phyloP scores from a whole-genome alignment of 2,888 invertebrate genomes.

The Tetragonula carbonaria region DNA sequence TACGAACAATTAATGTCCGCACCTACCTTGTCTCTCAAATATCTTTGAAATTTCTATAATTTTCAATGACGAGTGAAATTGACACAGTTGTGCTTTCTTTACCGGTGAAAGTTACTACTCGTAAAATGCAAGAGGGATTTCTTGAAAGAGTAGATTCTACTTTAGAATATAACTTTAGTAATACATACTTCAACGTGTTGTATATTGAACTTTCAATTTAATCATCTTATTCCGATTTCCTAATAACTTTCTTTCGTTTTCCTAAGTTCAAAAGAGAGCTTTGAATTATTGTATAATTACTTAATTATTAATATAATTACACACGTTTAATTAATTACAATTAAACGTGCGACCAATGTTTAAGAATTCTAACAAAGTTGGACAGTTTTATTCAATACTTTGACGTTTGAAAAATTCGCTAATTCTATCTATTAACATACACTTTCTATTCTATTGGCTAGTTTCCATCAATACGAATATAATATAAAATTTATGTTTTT shows the following conservation, averaged over 20 bases:
- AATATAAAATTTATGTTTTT: background rate
- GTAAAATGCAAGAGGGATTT: background rate
- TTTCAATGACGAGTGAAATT: no score
- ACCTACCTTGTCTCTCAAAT: background rate
- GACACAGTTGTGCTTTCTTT: no score
- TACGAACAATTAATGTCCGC: background rate
- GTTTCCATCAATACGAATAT: no score
- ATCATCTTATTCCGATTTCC: fast-evolving
- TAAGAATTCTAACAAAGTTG: background rate
- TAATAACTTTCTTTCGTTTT: background rate
- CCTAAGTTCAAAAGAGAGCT: background rate
- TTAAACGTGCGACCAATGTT: background rate
- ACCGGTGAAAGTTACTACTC: background rate
- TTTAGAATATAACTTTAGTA: background rate
- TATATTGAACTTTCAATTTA: background rate
- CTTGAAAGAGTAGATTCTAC: no score
- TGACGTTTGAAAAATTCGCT: background rate
- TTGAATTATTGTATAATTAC: background rate
- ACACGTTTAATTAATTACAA: background rate
- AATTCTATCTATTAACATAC: background rate
- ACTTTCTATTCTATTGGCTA: no score
- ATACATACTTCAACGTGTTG: background rate
- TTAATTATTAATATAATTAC: no score
- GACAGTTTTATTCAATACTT: no score
- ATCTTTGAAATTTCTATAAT: background rate